These are phyloP conservation scores for Mionectes olivaceus DNA, from an alignment of 2,797 vertebrate genomes.

Conservation along the genomic window DNA sequence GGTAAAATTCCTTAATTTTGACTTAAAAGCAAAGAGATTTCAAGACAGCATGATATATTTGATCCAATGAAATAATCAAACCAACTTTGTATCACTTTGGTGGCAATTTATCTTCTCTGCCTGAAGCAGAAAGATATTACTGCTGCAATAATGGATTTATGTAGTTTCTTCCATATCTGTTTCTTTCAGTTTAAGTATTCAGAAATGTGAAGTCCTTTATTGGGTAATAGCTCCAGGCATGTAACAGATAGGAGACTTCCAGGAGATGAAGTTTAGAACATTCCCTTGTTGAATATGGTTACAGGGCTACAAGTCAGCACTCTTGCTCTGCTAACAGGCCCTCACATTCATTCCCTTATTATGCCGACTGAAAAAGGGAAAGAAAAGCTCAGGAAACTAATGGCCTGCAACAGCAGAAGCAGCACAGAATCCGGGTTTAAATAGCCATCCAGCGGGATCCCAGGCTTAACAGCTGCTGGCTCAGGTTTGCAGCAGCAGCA, in stretches of 20 bases:
- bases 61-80: conserved; percentile 81
- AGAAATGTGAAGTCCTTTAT: conserved; percentile 66
- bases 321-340: not conserved
- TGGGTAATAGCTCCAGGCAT: conserved; percentile 39
- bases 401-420: not conserved
- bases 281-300: conserved; percentile 1
- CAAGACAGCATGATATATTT: conserved; percentile 75
- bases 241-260: conserved; percentile 45
- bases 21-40: conserved; percentile 78
- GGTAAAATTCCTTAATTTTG: conserved; percentile 79
- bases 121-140: conserved; percentile 77
- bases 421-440: not conserved
- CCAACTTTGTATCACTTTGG: conserved; percentile 73
- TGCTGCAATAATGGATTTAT: conserved; percentile 76
- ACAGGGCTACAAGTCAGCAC: conserved; percentile 32
- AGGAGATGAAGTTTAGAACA: conserved; percentile 47
- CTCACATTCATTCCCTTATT: not conserved
- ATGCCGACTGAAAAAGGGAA: not conserved
- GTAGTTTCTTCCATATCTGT: conserved; percentile 68
- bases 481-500: not conserved
- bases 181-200: conserved; percentile 73
- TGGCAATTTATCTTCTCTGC: conserved; percentile 79
- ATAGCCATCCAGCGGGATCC: not conserved
- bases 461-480: accelerated
- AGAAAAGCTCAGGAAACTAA: not conserved